Evolutionary conservation across 2,113 vertebrate genomes (phyloP).

Genomic region (Rhinopomastus cyanomelas): DNA sequence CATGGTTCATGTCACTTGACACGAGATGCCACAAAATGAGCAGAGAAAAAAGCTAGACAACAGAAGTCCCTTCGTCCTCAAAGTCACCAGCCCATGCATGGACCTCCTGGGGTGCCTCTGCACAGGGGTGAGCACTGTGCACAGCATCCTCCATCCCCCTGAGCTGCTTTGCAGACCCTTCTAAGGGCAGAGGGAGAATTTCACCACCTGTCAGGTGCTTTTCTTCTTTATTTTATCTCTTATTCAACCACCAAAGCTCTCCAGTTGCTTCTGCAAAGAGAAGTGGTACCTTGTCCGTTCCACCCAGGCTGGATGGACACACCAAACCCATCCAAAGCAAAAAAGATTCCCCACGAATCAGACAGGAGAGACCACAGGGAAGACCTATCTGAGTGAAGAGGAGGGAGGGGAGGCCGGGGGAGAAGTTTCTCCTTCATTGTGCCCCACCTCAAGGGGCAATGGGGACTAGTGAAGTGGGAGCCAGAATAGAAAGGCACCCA

Average conservation of each 20-base stretch:
- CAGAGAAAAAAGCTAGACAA: neutral
- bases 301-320: neutral
- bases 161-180: neutral
- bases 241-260: neutral
- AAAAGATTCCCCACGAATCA: neutral
- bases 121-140: neutral
- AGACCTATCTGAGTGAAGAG: neutral
- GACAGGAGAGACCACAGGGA: neutral
- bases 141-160: neutral
- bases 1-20: neutral
- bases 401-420: neutral
- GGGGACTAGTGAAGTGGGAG: neutral
- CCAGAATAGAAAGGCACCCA: neutral
- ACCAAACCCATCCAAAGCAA: neutral
- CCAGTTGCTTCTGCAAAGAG: neutral
- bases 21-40: neutral
- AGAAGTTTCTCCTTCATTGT: neutral
- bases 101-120: neutral
- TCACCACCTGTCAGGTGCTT: neutral
- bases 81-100: neutral
- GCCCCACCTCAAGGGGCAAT: neutral
- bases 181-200: accelerated
- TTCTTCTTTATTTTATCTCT: neutral
- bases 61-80: neutral
- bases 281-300: neutral